Evolutionary conservation across 2,797 vertebrate species (phyloP).

Genomic region (Alcedo atthis): DNA sequence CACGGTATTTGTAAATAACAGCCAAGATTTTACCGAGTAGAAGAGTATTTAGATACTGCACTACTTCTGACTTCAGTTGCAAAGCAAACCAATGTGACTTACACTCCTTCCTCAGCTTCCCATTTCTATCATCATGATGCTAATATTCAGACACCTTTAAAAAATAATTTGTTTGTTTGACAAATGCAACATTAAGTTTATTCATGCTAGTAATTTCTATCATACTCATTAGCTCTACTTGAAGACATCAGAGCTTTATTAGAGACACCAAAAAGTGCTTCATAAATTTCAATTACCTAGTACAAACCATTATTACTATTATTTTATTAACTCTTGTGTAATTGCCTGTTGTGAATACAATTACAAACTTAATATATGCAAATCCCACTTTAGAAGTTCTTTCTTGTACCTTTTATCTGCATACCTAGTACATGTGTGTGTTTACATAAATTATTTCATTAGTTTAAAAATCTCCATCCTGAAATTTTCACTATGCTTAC

Average conservation of each 20-base stretch:
- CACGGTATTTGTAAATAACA: not conserved
- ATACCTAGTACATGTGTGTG: not conserved
- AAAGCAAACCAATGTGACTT: not conserved
- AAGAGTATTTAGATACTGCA: not conserved
- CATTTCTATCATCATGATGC: not conserved
- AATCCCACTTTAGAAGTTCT: conserved; percentile 9
- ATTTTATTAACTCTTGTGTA: conserved; percentile 55
- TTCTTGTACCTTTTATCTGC: not conserved
- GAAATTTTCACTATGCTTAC: not conserved
- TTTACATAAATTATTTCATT: not conserved
- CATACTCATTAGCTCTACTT: conserved; percentile 42
- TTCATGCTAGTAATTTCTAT: conserved; percentile 38
- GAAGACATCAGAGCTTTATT: conserved; percentile 54
- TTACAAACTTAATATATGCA: conserved; percentile 29
- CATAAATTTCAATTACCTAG: conserved; percentile 66
- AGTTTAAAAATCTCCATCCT: not conserved
- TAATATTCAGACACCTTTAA: not conserved
- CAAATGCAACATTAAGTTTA: conserved; percentile 40
- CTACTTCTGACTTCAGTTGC: not conserved
- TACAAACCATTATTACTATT: conserved; percentile 57
- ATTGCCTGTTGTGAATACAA: conserved; percentile 55
- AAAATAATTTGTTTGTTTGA: conserved; percentile 1
- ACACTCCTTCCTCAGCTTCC: not conserved
- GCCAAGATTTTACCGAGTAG: not conserved
- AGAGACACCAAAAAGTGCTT: conserved; percentile 49